phyloP scores from a whole-genome alignment of 2,888 invertebrate genomes.

The Pterostichus madidus region DNA sequence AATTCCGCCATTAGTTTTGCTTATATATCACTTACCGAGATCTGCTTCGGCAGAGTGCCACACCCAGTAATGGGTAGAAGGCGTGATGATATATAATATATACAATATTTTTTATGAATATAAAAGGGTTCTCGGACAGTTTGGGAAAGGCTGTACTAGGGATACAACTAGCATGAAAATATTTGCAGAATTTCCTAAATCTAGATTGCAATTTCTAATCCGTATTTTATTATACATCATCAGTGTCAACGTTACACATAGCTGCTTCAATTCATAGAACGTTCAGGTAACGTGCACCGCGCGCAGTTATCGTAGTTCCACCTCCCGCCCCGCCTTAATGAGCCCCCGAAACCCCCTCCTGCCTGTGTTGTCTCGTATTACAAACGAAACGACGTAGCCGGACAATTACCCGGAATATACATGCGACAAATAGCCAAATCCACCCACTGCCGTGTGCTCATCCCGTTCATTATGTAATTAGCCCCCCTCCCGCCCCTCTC shows the following conservation, averaged over 20 bases:
- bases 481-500: slow-evolving; percentile 4
- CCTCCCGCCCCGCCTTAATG: slow-evolving; percentile 75
- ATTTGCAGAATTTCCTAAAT: too few relatives aligned
- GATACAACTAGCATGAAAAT: too few relatives aligned
- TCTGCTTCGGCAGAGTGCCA: too few relatives aligned
- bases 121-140: too few relatives aligned
- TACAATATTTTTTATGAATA: too few relatives aligned
- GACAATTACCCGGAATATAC: slow-evolving; percentile 58
- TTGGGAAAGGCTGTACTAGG: too few relatives aligned
- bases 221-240: slow-evolving; percentile 4
- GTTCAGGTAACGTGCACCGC: slow-evolving; percentile 70
- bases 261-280: slow-evolving; percentile 24
- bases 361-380: slow-evolving; percentile 42
- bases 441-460: slow-evolving; percentile 61
- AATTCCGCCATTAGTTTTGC: too few relatives aligned
- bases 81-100: too few relatives aligned
- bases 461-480: slow-evolving; percentile 66
- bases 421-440: slow-evolving; percentile 66
- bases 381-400: slow-evolving; percentile 36
- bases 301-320: slow-evolving; percentile 73
- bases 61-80: too few relatives aligned
- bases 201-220: too few relatives aligned
- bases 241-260: not conserved
- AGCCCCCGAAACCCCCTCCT: slow-evolving; percentile 74
- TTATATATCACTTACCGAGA: too few relatives aligned